Evolutionary conservation across 2,888 invertebrate species (phyloP).

Genomic region (Thelaira solivaga): DNA sequence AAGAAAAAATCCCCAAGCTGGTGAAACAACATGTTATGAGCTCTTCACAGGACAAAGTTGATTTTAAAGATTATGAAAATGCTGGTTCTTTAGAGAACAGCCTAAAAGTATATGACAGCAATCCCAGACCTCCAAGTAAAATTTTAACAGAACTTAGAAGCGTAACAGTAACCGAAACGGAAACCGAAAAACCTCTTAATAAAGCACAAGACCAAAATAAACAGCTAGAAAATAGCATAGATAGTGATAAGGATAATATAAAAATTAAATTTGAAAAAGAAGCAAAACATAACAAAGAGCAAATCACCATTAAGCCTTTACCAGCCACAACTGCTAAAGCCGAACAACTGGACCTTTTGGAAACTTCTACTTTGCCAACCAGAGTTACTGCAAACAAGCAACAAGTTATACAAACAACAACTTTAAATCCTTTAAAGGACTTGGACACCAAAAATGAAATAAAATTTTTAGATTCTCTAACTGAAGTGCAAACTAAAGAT

Average conservation of each 20-base stretch:
- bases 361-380: background rate
- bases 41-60: background rate
- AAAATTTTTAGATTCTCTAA: background rate
- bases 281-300: background rate
- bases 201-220: background rate
- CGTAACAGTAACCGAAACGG: too few species aligned
- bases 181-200: background rate
- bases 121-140: background rate
- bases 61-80: background rate
- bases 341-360: background rate
- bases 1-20: background rate
- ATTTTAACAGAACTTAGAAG: background rate
- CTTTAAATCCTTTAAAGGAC: background rate
- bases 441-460: background rate
- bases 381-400: background rate
- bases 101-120: background rate
- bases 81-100: background rate
- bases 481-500: background rate
- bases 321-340: background rate
- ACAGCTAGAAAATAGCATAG: constrained; percentile 3
- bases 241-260: background rate
- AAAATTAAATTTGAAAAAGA: background rate
- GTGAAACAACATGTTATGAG: background rate
- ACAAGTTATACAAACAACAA: background rate
- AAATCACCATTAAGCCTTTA: background rate